Base-by-base conservation (phyloP, 2,113 vertebrate species). In the Callipepla californica region DNA sequence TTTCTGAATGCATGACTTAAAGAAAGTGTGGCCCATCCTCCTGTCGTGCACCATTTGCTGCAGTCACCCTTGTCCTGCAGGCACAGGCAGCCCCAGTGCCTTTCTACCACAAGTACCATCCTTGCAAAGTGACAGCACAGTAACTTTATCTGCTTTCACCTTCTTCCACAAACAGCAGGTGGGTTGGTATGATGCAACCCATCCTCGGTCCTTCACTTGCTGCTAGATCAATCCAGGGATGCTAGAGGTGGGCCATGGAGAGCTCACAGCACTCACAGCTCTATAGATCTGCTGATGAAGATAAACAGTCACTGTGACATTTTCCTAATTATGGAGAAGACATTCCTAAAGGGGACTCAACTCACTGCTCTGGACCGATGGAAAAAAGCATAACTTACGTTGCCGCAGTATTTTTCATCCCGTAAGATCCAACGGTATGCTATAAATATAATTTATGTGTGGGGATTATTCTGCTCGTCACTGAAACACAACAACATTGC, bases 271-370 rank as follows among this genome's bases (percentile, higher is more conserved):
- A 0, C 13, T 21, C 80, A 5, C 28, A 51, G 62, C 18, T 75
- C 59, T 40, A 40, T 40, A 40, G 63, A 57, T 48, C 68, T 8
- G 0, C 26, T 47, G 67, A 50, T 59, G 4, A 42, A 53, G 26
- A 88, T 82, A 89, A 93, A 93, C 87, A 96, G 59, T 87, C 82
- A 70, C 78, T 0, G 2, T 70, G 87, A 74, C 67, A 47, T 80
- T 85, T 91, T 93, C 61, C 91, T 85, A 74, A 89, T 77, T 94
- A 94, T 25, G 87, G 92, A 93, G 59, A 69, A 87, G 61, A 68
- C 25, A 50, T 81, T 70, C 89, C 87, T 44, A 70, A 74, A 93
- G 47, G 68, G 57, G 87, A 89, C 30, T 80, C 84, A 79, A 87
- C 87, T 96, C 78, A 22, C 50, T 66, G 63, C 81, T 74, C 62